Evolutionary conservation across 2,113 vertebrate species (phyloP).

Genomic region (Vulpes vulpes): DNA sequence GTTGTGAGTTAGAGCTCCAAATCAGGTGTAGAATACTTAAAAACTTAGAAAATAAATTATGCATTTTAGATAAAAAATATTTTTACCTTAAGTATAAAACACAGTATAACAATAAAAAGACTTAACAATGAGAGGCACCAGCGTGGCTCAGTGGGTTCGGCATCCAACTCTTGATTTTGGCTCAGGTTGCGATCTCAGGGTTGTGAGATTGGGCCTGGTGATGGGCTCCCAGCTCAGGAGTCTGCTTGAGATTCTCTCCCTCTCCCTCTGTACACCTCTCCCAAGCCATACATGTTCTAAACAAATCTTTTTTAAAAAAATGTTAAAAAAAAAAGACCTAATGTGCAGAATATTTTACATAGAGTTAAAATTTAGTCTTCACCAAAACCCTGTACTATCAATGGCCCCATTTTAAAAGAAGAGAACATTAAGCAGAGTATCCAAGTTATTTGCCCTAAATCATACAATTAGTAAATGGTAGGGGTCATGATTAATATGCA

Average conservation of each 20-base stretch:
- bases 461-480: neutral
- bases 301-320: neutral
- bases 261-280: neutral
- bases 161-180: neutral
- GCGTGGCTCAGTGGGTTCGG: neutral
- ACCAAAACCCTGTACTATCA: conserved; percentile 16
- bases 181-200: neutral
- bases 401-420: conserved; percentile 12
- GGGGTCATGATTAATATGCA: neutral
- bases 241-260: neutral
- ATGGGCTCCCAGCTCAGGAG: neutral
- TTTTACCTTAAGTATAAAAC: conserved; percentile 44
- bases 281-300: too few relatives aligned
- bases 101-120: neutral
- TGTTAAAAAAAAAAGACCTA: neutral
- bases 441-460: neutral
- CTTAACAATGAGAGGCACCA: neutral
- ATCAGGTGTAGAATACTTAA: neutral
- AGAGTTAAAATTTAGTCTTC: neutral
- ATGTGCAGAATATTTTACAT: neutral
- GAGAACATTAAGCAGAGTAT: neutral
- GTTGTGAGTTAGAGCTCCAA: neutral
- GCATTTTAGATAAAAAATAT: conserved; percentile 8
- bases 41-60: neutral
- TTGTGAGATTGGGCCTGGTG: neutral